Evolutionary conservation across 23 tunicate species (phyloP).

Genomic region (Styela plicata): DNA sequence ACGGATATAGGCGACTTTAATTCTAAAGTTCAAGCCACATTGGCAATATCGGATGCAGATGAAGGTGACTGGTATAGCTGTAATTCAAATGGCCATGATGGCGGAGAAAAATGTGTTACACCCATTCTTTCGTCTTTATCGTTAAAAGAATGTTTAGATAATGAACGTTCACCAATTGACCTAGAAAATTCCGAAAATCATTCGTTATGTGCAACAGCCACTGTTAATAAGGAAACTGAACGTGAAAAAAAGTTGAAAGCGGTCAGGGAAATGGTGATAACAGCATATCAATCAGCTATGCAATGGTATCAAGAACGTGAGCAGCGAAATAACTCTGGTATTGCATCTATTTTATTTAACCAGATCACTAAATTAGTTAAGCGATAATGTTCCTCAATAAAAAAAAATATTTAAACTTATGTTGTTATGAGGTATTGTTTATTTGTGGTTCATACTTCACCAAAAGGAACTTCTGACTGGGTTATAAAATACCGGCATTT

Average conservation of each 20-base stretch:
- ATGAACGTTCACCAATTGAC: not conserved
- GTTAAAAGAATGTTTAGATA: not conserved
- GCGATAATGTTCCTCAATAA: no score
- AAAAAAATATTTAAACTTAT: no score
- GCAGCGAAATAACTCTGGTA: slow-evolving; percentile 10
- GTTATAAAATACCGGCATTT: no score
- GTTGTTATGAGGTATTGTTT: no score
- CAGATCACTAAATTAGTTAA: slow-evolving; percentile 12
- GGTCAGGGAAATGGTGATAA: not conserved
- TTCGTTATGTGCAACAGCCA: not conserved
- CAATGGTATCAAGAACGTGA: not conserved
- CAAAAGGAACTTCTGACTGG: no score
- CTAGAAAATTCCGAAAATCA: not conserved
- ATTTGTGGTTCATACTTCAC: no score
- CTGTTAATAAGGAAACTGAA: not conserved
- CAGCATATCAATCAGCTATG: slow-evolving; percentile 9
- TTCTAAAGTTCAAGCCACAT: not conserved
- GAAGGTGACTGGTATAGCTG: not conserved
- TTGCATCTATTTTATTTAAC: slow-evolving; percentile 9
- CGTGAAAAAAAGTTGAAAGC: not conserved
- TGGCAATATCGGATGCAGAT: not conserved
- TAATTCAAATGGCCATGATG: not conserved
- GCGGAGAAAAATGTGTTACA: not conserved
- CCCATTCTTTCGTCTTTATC: not conserved
- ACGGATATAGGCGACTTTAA: not conserved